Evolutionary conservation across 1,140 invertebrate genomes (phyloP).

Genomic region (Hylaeus anthracinus): DNA sequence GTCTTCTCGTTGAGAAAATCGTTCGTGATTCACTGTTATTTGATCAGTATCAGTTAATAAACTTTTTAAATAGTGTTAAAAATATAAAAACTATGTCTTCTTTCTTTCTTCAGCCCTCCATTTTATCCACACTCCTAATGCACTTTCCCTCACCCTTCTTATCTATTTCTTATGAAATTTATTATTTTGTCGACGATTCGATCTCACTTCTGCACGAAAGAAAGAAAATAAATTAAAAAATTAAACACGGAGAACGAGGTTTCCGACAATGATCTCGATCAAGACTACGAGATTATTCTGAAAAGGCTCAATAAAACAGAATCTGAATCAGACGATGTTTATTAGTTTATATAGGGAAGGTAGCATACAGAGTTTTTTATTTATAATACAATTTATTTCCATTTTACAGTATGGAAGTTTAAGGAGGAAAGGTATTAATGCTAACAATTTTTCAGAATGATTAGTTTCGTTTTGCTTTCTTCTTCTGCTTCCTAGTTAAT

Average conservation of each 20-base stretch:
- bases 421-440: background rate
- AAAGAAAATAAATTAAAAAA: background rate
- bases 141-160: too few relatives aligned
- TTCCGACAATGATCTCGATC: constrained; percentile 67
- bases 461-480: constrained; percentile 35
- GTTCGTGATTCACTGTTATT: constrained; percentile 42
- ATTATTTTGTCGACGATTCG: too few relatives aligned
- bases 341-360: background rate
- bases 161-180: too few relatives aligned
- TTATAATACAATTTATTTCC: constrained; percentile 5
- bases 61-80: constrained; percentile 52
- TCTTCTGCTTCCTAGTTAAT: constrained; percentile 72
- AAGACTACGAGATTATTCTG: constrained; percentile 74
- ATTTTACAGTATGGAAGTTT: constrained; percentile 4
- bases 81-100: constrained; percentile 8
- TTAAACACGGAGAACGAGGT: constrained; percentile 77
- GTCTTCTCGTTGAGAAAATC: constrained; percentile 33
- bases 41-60: constrained; percentile 45
- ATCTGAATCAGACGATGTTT: background rate
- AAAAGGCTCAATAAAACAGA: constrained; percentile 72
- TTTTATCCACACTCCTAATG: background rate
- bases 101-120: constrained; percentile 18
- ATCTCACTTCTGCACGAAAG: too few relatives aligned
- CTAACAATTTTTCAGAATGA: background rate
- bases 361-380: background rate